Evolutionary conservation across 2,797 vertebrate species (phyloP).

Genomic region (Fringilla coelebs): DNA sequence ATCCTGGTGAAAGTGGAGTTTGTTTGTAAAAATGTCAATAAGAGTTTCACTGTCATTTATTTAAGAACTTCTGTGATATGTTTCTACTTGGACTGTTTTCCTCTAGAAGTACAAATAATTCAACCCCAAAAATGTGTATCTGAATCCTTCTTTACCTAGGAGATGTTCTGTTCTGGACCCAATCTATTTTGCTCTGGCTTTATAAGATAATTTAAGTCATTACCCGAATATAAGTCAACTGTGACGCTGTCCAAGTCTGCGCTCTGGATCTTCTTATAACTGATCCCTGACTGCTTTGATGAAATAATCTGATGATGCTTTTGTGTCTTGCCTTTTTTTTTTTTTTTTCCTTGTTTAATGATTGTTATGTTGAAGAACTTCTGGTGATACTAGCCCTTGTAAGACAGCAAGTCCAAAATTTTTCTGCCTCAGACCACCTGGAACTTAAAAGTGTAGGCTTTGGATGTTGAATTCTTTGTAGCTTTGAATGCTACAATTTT

Average conservation of each 20-base stretch:
- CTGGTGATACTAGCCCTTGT: not conserved
- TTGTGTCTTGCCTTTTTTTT: not conserved
- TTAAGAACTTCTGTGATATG: not conserved
- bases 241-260: not conserved
- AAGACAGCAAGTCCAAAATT: not conserved
- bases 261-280: not conserved
- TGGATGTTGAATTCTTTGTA: not conserved
- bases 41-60: not conserved
- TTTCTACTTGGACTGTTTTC: not conserved
- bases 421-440: not conserved
- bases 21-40: not conserved
- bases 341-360: not conserved
- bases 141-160: not conserved
- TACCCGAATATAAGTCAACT: not conserved
- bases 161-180: not conserved
- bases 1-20: not conserved
- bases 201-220: not conserved
- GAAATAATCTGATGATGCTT: not conserved
- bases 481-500: not conserved
- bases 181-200: not conserved
- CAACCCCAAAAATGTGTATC: not conserved
- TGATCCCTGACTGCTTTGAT: not conserved
- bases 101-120: not conserved
- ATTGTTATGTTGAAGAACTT: not conserved
- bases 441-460: not conserved